These are phyloP conservation scores for Lasioglossum vierecki DNA, from an alignment of 2,888 invertebrate genomes.

Conservation along the genomic window DNA sequence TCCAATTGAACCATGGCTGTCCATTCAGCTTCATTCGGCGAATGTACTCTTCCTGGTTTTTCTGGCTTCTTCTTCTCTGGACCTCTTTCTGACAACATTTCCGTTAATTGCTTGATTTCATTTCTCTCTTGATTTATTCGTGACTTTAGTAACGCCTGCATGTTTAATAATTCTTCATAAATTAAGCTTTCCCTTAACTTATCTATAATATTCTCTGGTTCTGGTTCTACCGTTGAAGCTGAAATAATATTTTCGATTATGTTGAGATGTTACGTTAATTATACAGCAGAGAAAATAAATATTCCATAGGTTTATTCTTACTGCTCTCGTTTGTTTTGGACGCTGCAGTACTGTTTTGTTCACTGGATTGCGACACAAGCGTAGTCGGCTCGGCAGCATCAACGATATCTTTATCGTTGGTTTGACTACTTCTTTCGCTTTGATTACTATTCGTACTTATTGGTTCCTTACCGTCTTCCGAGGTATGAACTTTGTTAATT, in stretches of 20 bases:
- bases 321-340: constrained; percentile 50
- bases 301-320: constrained; percentile 25
- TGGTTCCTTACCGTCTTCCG: constrained; percentile 67
- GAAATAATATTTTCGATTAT: background rate
- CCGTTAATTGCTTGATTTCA: constrained; percentile 88
- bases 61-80: constrained; percentile 71
- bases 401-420: constrained; percentile 63
- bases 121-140: constrained; percentile 90
- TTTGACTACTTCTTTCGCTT: constrained; percentile 57
- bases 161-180: constrained; percentile 86
- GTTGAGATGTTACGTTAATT: background rate
- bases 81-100: constrained; percentile 75
- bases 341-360: constrained; percentile 42
- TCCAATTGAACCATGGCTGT: constrained; percentile 84
- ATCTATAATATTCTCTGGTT: constrained; percentile 75
- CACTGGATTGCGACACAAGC: constrained; percentile 35
- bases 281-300: background rate
- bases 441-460: constrained; percentile 38
- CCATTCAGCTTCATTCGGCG: constrained; percentile 85
- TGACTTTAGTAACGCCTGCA: constrained; percentile 89
- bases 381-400: constrained; percentile 57
- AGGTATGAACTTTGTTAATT: constrained; percentile 59
- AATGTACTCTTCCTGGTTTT: constrained; percentile 73
- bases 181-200: constrained; percentile 79
- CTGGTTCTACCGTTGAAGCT: constrained; percentile 61